These are phyloP conservation scores for Gambusia affinis DNA, from an alignment of 2,113 vertebrate genomes.

Conservation along the genomic window DNA sequence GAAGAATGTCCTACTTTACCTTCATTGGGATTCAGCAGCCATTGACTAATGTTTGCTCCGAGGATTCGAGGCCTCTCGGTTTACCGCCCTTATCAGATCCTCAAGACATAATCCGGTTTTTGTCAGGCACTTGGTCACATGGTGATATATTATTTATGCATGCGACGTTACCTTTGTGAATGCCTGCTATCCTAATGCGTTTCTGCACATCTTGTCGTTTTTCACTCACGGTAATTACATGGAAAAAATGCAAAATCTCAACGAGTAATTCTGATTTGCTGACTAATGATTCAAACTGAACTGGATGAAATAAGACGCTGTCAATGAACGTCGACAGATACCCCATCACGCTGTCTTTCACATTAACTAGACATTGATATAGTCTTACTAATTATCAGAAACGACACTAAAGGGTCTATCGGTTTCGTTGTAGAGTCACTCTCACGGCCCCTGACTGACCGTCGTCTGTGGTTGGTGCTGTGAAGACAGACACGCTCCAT, in stretches of 20 bases:
- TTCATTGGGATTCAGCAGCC: not conserved
- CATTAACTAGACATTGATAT: conserved; percentile 10
- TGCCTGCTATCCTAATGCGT: conserved; percentile 29
- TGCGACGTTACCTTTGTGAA: conserved; percentile 12
- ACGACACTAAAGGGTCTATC: conserved; percentile 35
- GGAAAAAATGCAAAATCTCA: not conserved
- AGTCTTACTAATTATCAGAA: conserved; percentile 38
- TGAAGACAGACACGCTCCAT: conserved; percentile 35
- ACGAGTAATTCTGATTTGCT: too few species aligned
- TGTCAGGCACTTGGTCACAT: conserved; percentile 5
- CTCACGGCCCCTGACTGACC: conserved; percentile 33
- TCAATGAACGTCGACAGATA: too few species aligned
- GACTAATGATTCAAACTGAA: too few species aligned
- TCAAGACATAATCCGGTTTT: not conserved
- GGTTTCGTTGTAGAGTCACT: conserved; percentile 38
- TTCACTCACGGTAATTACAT: conserved; percentile 53
- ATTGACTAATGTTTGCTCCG: conserved; percentile 44
- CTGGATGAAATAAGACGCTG: too few species aligned
- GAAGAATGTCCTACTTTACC: conserved; percentile 17
- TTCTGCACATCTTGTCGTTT: conserved; percentile 34
- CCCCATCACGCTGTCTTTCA: not conserved
- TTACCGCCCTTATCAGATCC: conserved; percentile 32
- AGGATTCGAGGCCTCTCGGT: conserved; percentile 26
- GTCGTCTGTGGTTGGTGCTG: conserved; percentile 39
- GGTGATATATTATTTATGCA: conserved; percentile 1